Conservation (phyloP, 2,797 vertebrate species). For the Tokudaia tokunoshimensis region DNA sequence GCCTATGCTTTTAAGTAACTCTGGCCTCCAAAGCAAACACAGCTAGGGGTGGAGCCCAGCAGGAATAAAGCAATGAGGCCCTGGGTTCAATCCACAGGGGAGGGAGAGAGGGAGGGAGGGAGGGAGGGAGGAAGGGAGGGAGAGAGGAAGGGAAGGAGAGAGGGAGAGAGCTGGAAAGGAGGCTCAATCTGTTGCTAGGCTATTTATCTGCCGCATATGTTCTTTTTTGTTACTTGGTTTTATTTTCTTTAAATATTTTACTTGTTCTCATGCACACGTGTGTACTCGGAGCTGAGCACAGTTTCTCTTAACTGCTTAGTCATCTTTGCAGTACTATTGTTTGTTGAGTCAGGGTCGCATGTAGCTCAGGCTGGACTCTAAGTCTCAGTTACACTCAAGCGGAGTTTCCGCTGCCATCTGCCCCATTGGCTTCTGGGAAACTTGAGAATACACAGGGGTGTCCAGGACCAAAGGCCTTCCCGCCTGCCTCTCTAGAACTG, state of each 20-base stretch:
- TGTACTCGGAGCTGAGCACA: neutral
- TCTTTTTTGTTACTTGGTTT: neutral
- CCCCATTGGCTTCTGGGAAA: neutral
- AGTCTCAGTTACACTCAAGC: neutral
- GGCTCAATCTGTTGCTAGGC: neutral
- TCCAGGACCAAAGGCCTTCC: neutral
- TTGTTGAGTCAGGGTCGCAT: neutral
- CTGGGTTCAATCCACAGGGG: neutral
- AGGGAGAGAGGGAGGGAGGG: too few relatives aligned
- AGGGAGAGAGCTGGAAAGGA: neutral
- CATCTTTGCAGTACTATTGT: neutral
- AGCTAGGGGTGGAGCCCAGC: neutral
- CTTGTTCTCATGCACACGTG: neutral
- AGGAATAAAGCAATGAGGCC: neutral
- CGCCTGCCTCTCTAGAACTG: neutral
- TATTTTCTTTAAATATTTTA: neutral
- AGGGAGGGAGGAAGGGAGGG: neutral
- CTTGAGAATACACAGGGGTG: too few relatives aligned
- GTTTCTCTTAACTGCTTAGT: neutral
- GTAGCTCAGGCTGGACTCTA: neutral
- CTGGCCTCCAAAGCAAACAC: conserved; percentile 15
- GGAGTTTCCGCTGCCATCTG: neutral
- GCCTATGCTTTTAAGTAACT: conserved; percentile 5
- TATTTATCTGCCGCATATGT: neutral
- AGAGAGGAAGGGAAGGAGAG: neutral